Conservation (phyloP, 2,888 invertebrate genomes). For the Thereva unica region DNA sequence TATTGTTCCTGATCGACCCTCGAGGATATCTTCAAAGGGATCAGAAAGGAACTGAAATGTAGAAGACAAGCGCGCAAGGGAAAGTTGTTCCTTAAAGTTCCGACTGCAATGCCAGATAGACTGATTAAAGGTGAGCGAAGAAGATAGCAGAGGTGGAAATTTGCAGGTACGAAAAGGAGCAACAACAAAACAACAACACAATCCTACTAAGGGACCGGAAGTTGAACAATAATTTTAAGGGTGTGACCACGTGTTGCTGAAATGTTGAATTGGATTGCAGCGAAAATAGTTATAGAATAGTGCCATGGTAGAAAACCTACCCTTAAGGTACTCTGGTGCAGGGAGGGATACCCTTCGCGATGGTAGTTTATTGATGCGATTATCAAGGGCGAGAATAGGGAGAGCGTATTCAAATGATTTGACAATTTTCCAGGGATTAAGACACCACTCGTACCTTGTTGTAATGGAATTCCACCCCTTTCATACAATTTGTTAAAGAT, state of each 20-base stretch:
- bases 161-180: background rate
- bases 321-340: background rate
- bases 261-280: background rate
- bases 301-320: constrained; percentile 6
- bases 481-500: background rate
- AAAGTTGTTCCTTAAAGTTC: constrained; percentile 21
- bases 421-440: constrained; percentile 37
- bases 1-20: constrained; percentile 3
- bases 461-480: constrained; percentile 30
- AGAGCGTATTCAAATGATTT: constrained; percentile 39
- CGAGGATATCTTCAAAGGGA: background rate
- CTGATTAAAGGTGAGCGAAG: background rate
- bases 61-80: constrained; percentile 7
- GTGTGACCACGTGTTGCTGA: constrained; percentile 44
- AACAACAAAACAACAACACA: too few species aligned
- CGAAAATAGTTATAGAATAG: background rate
- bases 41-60: constrained; percentile 4
- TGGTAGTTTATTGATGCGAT: constrained; percentile 19
- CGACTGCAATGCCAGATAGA: background rate
- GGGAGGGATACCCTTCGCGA: constrained; percentile 7
- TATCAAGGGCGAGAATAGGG: constrained; percentile 23
- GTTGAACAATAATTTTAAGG: constrained; percentile 44
- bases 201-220: constrained; percentile 35
- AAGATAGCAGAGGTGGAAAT: background rate
- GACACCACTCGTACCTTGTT: constrained; percentile 10